Base-by-base conservation (phyloP, 2,888 invertebrate genomes). In the Drosophila percnosoma region DNA sequence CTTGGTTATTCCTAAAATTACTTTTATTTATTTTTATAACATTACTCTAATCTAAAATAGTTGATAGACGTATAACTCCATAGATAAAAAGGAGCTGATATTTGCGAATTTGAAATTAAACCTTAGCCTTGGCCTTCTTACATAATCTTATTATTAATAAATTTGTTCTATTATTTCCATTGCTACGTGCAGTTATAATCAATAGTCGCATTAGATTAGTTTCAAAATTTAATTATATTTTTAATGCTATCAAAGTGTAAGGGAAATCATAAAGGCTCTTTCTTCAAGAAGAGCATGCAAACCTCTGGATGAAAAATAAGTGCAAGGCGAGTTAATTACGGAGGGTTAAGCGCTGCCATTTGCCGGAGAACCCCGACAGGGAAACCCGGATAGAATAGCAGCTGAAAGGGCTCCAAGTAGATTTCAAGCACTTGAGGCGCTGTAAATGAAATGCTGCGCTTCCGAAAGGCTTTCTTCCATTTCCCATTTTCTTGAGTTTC, bases 401-500 rank as follows among this genome's bases (percentile, higher is more conserved):
- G 29, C 18, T 36, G 21, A 55, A 29, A 31, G 34, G 63, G 45
- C 31, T 68, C 75, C 78, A 82, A 89, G 87, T 84, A 84, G 84
- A 87, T 78, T 85, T 78, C 49, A 68, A 78, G 82, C 85, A 78
- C 87, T 87, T 71, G 84, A 89, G 85, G 85, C 82, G 80, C 71
- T 86, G 79, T 75, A 86, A 85, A 86, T 85, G 75, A 88, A 85
- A 81, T 69, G 83, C 88, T 71, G 68, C 58, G 67, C 70, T 72
- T 79, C 55, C 18, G 58, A 52, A 52, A 34, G 29, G 76, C 65
- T 54, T 62, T 70, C 65, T 61, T 68, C 53, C 58, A 72, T 52
- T 80, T 75, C 21, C 45, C 45, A 45, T 63, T 60, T 76, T 66
- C 18, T 55, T 53, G 15, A 45, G 8, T 18, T 66, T 66, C 48